Evolutionary conservation across 2,113 vertebrate genomes (phyloP), one percentile per base, ranked within the genome.

Genomic region (Erythrocercus mccallii): DNA sequence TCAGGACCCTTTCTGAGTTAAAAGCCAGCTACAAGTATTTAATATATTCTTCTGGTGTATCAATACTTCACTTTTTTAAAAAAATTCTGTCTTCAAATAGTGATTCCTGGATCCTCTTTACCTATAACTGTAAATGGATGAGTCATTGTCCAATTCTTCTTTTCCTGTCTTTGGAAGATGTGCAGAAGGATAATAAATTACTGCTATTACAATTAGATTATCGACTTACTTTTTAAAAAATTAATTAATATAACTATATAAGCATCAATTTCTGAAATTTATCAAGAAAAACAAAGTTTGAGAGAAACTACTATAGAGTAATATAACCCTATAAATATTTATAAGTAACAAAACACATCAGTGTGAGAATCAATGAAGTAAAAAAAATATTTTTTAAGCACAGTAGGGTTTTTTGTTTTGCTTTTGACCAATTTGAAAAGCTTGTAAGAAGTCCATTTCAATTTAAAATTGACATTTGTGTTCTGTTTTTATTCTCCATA

Each of bases 381-480:
- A 87, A 40, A 87, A 33, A 40, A 8, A 0, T 1, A 7, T 12
- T 57, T 84, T 82, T 54, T 31, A 48, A 86, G 4, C 16, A 65
- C 7, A 18, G 4, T 45, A 40, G 3, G 2, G 2, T 0, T 4
- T 79, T 81, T 22, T 51, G 4, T 71, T 66, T 66, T 44, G 12
- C 11, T 81, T 94, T 85, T 86, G 25, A 62, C 3, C 11, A 58
- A 45, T 61, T 47, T 76, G 3, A 82, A 70, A 61, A 65, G 12
- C 3, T 77, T 73, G 7, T 30, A 77, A 64, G 11, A 31, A 57
- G 15, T 37, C 19, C 3, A 37, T 85, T 94, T 90, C 28, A 53
- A 45, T 57, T 86, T 33, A 61, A 65, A 31, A 61, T 51, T 44
- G 61, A 57, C 8, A 15, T 28, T 58, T 90, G 7, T 80, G 40